A percentile compares a stretch with the other conserved stretches of the same genome.
Evolutionary conservation across 2,113 vertebrate genomes (phyloP).

Genomic region (Phasianus colchicus): DNA sequence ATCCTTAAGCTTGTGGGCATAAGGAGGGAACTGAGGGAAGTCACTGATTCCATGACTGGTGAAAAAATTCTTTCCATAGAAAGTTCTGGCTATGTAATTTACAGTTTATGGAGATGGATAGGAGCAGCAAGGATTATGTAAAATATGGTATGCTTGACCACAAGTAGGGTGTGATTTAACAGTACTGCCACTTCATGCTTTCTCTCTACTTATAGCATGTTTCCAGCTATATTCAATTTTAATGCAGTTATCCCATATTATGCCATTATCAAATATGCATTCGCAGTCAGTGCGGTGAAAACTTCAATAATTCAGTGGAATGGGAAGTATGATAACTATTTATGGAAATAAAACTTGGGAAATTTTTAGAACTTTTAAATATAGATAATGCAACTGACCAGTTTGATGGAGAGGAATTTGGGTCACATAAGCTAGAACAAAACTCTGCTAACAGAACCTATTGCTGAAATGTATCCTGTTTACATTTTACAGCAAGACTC

Average conservation of each 20-base stretch:
- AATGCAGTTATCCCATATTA: neutral
- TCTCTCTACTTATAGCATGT: rapidly evolving
- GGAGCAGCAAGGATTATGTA: neutral
- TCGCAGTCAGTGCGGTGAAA: neutral
- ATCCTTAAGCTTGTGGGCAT: neutral
- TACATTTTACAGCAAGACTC: neutral
- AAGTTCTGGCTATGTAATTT: neutral
- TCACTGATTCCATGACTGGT: neutral
- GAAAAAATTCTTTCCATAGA: neutral
- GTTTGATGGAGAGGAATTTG: neutral
- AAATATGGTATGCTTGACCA: neutral
- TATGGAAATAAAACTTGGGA: neutral
- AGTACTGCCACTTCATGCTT: neutral
- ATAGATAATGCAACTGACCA: neutral
- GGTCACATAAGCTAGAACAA: neutral
- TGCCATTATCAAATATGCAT: neutral
- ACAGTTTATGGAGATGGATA: neutral
- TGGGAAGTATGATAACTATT: neutral
- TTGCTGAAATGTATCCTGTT: neutral
- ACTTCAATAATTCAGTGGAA: neutral
- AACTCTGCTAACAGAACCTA: neutral
- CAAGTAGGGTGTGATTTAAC: neutral
- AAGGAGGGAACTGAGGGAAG: neutral
- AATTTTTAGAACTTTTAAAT: neutral
- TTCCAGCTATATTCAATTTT: neutral